These are phyloP conservation scores for Agonopterix heracliana DNA, from an alignment of 2,888 invertebrate species.

Conservation along the genomic window DNA sequence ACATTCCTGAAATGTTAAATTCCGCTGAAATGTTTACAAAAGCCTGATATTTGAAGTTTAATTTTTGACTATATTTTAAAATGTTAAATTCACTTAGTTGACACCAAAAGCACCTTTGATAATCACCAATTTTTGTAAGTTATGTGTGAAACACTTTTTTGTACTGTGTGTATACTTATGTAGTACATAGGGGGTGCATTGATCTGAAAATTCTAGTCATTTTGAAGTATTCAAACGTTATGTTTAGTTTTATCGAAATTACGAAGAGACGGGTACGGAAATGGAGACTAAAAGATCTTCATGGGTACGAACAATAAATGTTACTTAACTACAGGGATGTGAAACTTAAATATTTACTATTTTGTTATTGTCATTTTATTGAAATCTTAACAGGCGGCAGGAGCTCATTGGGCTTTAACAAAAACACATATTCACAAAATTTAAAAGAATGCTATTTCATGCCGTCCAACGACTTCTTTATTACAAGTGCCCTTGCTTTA, in stretches of 20 bases:
- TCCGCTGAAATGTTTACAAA: too few species aligned
- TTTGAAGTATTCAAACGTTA: constrained; percentile 7
- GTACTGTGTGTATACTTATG: constrained; percentile 19
- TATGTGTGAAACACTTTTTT: constrained; percentile 25
- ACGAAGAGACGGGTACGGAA: too few species aligned
- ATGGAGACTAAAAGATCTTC: too few species aligned
- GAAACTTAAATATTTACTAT: constrained; percentile 18
- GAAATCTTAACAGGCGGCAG: constrained; percentile 7
- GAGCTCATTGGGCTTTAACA: background rate
- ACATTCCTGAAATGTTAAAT: too few species aligned
- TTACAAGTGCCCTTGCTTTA: constrained; percentile 47
- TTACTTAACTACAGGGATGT: constrained; percentile 34
- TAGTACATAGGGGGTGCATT: constrained; percentile 17
- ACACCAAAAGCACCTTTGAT: constrained; percentile 30
- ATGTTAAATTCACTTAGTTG: constrained; percentile 21
- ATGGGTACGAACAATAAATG: constrained; percentile 10
- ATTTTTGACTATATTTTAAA: too few species aligned
- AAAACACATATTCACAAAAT: background rate
- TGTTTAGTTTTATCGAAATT: background rate
- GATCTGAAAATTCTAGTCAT: constrained; percentile 32
- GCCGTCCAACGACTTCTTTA: constrained; percentile 49
- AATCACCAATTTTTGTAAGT: constrained; percentile 20
- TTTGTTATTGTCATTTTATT: constrained; percentile 2
- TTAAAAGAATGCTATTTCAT: constrained; percentile 21
- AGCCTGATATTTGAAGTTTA: too few species aligned